These are phyloP conservation scores for Mormyrus hasselquistii DNA, from an alignment of 2,797 vertebrate genomes.

Conservation along the genomic window DNA sequence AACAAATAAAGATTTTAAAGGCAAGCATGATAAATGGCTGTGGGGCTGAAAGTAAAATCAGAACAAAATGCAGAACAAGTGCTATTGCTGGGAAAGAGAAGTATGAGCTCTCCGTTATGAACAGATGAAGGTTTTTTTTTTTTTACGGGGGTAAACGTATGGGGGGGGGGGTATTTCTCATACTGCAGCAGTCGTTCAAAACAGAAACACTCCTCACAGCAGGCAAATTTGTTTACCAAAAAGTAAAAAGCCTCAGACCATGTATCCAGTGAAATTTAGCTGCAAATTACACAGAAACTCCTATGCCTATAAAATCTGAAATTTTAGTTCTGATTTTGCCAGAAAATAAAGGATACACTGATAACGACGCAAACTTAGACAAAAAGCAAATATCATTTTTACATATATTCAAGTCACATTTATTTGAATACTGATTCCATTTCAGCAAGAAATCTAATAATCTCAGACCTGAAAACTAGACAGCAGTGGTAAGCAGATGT, in stretches of 20 bases:
- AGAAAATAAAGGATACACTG: background rate
- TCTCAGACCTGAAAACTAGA: background rate
- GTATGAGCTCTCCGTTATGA: background rate
- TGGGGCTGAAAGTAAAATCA: background rate
- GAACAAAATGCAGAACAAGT: background rate
- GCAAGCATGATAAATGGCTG: background rate
- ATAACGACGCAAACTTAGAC: background rate
- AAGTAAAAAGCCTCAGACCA: background rate
- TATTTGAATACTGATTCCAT: background rate
- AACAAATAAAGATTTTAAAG: background rate
- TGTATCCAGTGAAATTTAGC: background rate
- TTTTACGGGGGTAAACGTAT: too few relatives aligned
- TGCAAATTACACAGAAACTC: background rate
- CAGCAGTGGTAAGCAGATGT: background rate
- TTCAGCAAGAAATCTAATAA: background rate
- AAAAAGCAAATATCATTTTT: background rate
- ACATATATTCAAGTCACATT: background rate
- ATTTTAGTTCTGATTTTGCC: background rate
- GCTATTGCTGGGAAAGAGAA: background rate
- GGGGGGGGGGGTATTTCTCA: background rate
- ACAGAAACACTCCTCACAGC: background rate
- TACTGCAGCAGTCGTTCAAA: background rate
- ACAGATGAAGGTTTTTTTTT: background rate
- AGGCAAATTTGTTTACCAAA: background rate
- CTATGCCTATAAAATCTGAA: background rate